Evolutionary conservation across 37 sponge, comb jelly and placozoan genomes (phyloP), one percentile per base, ranked within the genome.

Genomic region (Axinella damicornis): DNA sequence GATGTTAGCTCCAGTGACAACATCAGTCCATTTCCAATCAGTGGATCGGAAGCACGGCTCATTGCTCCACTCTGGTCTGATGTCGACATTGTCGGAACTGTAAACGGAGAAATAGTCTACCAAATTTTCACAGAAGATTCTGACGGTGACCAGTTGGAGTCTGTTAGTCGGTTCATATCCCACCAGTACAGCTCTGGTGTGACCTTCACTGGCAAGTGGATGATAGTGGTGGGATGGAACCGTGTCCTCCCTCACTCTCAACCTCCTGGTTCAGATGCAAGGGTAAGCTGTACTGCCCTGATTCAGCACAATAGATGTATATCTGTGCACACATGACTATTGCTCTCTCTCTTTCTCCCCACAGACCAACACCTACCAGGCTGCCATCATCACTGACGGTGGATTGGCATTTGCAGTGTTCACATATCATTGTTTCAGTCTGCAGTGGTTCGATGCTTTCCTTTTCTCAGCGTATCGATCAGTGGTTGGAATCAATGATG

Each of bases 211-310:
- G 32, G 32, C 20, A 34, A 19, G 33, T 32, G 68, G 33, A 67
- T 67, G 68, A 67, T 67, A 34, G 68, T 67, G 31, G 68, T 34
- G 32, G 32, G 28, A 24, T 67, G 68, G 68, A 67, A 27, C 33
- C 12, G 9, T 67, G 68, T 67, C 12, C 68, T 4, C 33, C 33
- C 62, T 14, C 27, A 61, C 62, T 27, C 11, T 25, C 5, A 6
- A 14, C 14, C 62, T 25, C n/a, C 4, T 14, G 62, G n/a, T 5
- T 27, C 27, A 27, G 62, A 61, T 61, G 12, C 14, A 27, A 61
- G 62, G 62, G 62, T 61, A 25, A 61, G 62, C 46, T 46, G 9
- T 4, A 12, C 9, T 46, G 46, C 46, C n/a, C n/a, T n/a, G n/a
- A n/a, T n/a, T n/a, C n/a, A n/a, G n/a, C n/a, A n/a, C n/a, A n/a